A percentile compares a stretch with the other conserved stretches of the same genome.
Conservation (phyloP, 2,113 vertebrate species). For the Alces alces region DNA sequence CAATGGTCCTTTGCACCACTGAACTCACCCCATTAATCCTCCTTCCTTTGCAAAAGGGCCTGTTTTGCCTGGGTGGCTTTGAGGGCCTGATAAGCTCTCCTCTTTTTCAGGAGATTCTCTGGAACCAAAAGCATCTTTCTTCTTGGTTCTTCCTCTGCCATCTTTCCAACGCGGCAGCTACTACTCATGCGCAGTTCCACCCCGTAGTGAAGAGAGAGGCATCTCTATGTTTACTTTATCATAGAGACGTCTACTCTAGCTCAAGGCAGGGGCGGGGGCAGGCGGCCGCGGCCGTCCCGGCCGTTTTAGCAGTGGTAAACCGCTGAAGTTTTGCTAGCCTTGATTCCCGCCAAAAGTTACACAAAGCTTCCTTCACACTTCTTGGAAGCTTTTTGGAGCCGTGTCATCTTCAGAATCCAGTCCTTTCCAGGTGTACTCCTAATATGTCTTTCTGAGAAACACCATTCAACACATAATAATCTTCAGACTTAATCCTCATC, state of each 20-base stretch:
- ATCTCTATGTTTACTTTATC: neutral
- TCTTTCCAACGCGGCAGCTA: neutral
- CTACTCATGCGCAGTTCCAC: slow-evolving; percentile 19
- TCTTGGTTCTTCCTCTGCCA: slow-evolving; percentile 68
- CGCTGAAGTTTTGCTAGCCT: neutral
- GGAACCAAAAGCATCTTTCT: slow-evolving; percentile 93
- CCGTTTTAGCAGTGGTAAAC: neutral
- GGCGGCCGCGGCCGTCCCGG: accelerated
- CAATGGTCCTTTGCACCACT: slow-evolving; percentile 82
- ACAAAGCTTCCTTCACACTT: neutral
- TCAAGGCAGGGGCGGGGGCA: neutral
- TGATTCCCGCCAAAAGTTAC: neutral
- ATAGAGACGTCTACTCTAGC: slow-evolving; percentile 39
- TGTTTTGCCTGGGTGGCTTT: slow-evolving; percentile 95
- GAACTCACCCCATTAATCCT: slow-evolving; percentile 89
- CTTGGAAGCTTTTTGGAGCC: neutral
- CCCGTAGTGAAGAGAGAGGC: neutral
- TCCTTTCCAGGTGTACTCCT: neutral
- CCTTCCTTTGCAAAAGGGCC: slow-evolving; percentile 89
- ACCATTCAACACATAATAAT: neutral
- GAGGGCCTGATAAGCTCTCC: slow-evolving; percentile 93
- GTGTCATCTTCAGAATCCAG: neutral
- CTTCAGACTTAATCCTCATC: neutral
- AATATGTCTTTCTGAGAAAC: neutral
- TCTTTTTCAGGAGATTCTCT: slow-evolving; percentile 95